Evolutionary conservation across 2,888 invertebrate genomes (phyloP).

Genomic region (Oxytorus armatus): DNA sequence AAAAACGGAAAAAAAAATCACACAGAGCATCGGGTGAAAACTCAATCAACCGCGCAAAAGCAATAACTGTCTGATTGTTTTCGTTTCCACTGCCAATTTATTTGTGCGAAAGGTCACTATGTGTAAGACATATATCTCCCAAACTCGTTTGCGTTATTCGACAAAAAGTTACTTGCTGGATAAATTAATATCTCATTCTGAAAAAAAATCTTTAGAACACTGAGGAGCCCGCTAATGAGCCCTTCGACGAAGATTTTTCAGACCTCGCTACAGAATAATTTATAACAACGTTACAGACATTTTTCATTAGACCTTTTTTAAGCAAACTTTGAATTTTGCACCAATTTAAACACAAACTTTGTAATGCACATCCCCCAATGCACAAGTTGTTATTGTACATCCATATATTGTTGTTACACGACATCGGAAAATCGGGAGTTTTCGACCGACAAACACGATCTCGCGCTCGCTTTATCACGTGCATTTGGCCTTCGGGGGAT

Average conservation of each 20-base stretch:
- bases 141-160: conserved; percentile 23
- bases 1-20: conserved; percentile 6
- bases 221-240: not conserved
- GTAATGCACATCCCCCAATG: not conserved
- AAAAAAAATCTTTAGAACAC: not conserved
- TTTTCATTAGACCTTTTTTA: too few relatives aligned
- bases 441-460: conserved; percentile 28
- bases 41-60: conserved; percentile 42
- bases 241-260: not conserved
- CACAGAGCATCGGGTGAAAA: conserved; percentile 14
- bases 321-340: too few relatives aligned
- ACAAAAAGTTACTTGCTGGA: not conserved
- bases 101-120: conserved; percentile 18
- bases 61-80: conserved; percentile 41
- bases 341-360: not conserved
- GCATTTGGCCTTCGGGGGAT: conserved; percentile 36
- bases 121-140: conserved; percentile 21
- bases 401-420: not conserved
- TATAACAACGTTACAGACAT: conserved; percentile 13
- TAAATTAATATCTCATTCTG: conserved; percentile 13
- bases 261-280: not conserved
- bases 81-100: conserved; percentile 12
- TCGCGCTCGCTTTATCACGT: not conserved
- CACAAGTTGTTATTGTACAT: not conserved
- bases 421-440: conserved; percentile 21